Evolutionary conservation across 2,888 invertebrate species (phyloP).

Genomic region (Sycophila texana): DNA sequence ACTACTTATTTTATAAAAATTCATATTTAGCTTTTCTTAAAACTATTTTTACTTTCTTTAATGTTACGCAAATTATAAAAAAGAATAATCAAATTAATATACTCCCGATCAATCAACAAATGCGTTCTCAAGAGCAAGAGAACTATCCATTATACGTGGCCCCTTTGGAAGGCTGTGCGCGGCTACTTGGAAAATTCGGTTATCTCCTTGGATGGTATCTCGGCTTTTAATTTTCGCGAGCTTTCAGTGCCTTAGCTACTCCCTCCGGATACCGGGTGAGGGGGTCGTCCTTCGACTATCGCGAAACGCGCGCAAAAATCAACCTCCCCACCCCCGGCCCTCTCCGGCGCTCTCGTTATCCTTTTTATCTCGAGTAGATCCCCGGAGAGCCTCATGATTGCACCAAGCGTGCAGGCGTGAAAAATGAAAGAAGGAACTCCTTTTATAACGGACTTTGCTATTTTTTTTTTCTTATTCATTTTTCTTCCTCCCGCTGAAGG

Average conservation of each 20-base stretch:
- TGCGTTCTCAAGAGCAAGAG: too few relatives aligned
- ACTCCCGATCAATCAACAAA: too few relatives aligned
- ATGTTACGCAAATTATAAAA: too few relatives aligned
- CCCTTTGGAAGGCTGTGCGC: too few relatives aligned
- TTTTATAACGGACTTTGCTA: not conserved
- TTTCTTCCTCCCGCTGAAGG: too few relatives aligned
- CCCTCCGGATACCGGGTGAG: not conserved
- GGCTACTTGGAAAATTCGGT: constrained; percentile 22
- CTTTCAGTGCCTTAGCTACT: not conserved
- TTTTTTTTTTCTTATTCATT: not conserved
- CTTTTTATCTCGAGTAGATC: constrained; percentile 26
- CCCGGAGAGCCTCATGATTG: constrained; percentile 43
- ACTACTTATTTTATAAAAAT: too few relatives aligned
- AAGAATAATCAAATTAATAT: too few relatives aligned
- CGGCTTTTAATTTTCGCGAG: constrained; percentile 44
- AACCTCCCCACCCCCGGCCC: constrained; percentile 10
- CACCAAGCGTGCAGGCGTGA: constrained; percentile 28
- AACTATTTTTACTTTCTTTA: too few relatives aligned
- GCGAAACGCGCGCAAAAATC: constrained; percentile 18
- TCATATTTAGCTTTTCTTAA: too few relatives aligned
- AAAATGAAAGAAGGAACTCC: constrained; percentile 34
- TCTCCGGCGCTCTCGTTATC: constrained; percentile 16
- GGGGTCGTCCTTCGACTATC: constrained; percentile 6
- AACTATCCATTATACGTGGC: too few relatives aligned
- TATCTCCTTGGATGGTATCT: constrained; percentile 8